Conservation (phyloP, 2,888 invertebrate species). For the Eilema griseolum region DNA sequence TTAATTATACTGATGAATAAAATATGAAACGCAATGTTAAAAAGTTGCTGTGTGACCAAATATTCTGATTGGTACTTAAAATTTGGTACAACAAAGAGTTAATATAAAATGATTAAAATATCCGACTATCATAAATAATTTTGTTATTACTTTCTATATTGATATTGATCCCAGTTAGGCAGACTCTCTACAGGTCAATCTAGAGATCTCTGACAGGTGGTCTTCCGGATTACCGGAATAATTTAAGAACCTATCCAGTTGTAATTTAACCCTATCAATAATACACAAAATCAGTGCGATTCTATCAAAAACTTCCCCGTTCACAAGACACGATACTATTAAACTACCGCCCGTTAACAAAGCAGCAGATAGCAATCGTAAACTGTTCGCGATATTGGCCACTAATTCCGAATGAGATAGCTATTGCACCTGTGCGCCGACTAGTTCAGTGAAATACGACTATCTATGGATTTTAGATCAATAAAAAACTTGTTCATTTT, state of each 20-base stretch:
- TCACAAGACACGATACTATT: conserved; percentile 29
- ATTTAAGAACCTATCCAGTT: not conserved
- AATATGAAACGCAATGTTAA: not conserved
- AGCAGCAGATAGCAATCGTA: conserved; percentile 58
- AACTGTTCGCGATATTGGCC: conserved; percentile 74
- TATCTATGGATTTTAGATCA: conserved; percentile 49
- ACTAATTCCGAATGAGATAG: conserved; percentile 77
- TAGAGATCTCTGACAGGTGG: not conserved
- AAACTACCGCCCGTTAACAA: conserved; percentile 32
- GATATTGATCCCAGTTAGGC: not conserved
- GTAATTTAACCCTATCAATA: not conserved
- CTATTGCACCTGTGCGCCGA: conserved; percentile 74
- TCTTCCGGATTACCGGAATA: not conserved
- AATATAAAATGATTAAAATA: too few species aligned
- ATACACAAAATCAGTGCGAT: not conserved
- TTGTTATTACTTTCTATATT: not conserved
- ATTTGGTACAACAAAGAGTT: too few species aligned
- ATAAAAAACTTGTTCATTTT: conserved; percentile 52
- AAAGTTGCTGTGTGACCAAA: not conserved
- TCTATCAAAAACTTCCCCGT: conserved; percentile 19
- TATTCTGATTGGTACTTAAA: not conserved
- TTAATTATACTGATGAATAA: too few species aligned
- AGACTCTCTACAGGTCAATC: not conserved
- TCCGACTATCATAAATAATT: not conserved
- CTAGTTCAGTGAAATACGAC: conserved; percentile 68